A percentile compares a stretch with the other conserved stretches of the same genome.
phyloP scores from a whole-genome alignment of 1,140 invertebrate genomes.

The Steinernema khuongi region DNA sequence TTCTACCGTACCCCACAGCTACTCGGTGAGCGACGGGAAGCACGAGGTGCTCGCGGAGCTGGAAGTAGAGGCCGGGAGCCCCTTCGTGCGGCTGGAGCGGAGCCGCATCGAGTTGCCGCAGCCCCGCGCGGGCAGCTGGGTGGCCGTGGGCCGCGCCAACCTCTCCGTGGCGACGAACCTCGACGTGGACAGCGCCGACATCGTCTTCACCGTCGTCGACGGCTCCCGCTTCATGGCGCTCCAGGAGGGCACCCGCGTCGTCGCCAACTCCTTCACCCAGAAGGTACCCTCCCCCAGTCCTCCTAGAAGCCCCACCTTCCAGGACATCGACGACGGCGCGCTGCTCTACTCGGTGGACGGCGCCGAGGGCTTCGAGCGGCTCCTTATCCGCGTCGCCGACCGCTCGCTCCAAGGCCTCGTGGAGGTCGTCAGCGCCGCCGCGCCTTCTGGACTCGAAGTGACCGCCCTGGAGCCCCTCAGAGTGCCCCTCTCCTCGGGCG shows the following conservation, averaged over 20 bases:
- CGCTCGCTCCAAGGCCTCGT: background rate
- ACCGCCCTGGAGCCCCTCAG: background rate
- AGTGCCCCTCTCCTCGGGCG: background rate
- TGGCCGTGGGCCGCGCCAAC: slow-evolving; percentile 22
- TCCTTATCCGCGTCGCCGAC: slow-evolving; percentile 8
- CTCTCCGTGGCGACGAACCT: slow-evolving; percentile 45
- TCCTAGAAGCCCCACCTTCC: slow-evolving; percentile 17
- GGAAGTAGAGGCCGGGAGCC: slow-evolving; percentile 27
- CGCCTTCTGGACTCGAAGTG: background rate
- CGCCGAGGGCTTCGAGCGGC: slow-evolving; percentile 18
- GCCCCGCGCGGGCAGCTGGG: background rate
- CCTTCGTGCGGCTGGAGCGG: slow-evolving; percentile 39
- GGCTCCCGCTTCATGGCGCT: background rate
- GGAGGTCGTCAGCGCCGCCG: background rate
- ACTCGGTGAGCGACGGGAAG: slow-evolving; percentile 51
- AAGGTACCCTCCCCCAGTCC: background rate
- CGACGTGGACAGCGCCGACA: slow-evolving; percentile 40
- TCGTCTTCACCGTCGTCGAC: slow-evolving; percentile 31
- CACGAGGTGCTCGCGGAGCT: slow-evolving; percentile 39
- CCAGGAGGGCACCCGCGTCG: background rate
- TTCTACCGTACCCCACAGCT: slow-evolving; percentile 31
- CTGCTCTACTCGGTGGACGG: slow-evolving; percentile 24
- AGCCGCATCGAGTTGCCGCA: slow-evolving; percentile 13
- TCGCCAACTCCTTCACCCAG: background rate
- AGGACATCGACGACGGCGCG: slow-evolving; percentile 25